Evolutionary conservation across 2,888 invertebrate genomes (phyloP), one percentile per base, ranked within the genome.

Genomic region (Seira ritae): DNA sequence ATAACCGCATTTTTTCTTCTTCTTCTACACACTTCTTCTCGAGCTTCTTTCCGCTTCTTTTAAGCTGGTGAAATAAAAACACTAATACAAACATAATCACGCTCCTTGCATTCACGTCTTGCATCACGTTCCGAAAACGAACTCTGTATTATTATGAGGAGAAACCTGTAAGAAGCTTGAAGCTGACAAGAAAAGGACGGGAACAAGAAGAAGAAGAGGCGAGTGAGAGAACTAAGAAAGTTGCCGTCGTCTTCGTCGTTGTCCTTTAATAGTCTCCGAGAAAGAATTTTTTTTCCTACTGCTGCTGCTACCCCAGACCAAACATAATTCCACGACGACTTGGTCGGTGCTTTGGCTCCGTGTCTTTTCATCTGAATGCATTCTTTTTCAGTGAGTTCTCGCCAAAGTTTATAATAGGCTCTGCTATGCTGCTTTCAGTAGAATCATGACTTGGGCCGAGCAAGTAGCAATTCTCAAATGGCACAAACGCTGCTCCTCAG

Each of bases 101-200:
- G 78, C 31, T 65, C 42, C 71, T 80, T 73, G 42, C 73, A 80
- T 68, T 80, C 79, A 73, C 31, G 37, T 42, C 72, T 42, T 70
- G 72, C 72, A 72, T 72, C 72, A 71, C 79, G 66, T 79, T 72
- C 69, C 69, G 17, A 20, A 46, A 60, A 65, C 70, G 62, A 65
- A 76, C 55, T 69, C 67, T 76, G 68, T 42, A 55, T 68, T 67
- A 23, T 22, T 50, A 15, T 37, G 65, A 62, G 70, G 46, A 68
- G 60, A 79, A 68, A 84, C 46, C 68, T 69, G 70, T 74, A 73
- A 66, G 66, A 55, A 68, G 62, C 67, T 71, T 55, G 66, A 55
- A 68, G 62, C 67, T 71, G 79, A 79, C 71, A 83, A 71, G 70
- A 77, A 68, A 65, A 50, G 23, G 50, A 65, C 67, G 73, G 65